Percentiles rank a stretch among this genome's conserved stretches.
These are phyloP conservation scores for Reticulitermes speratus DNA, from an alignment of 1,140 invertebrate species.

Conservation along the genomic window DNA sequence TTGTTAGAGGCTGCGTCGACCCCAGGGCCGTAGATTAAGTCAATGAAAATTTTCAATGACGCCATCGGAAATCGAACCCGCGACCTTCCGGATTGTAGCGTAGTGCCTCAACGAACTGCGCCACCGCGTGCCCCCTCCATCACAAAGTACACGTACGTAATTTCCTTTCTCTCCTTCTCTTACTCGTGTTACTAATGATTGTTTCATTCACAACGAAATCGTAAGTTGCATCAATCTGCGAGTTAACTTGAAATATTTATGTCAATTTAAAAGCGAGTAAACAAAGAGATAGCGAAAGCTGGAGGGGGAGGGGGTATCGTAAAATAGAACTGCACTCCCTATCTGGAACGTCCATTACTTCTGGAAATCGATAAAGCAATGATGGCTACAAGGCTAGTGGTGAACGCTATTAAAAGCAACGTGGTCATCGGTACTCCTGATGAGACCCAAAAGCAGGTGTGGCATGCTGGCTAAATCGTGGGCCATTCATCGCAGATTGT, in stretches of 20 bases:
- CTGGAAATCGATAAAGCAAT: background rate
- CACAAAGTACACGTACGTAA: no score
- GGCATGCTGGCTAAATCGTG: background rate
- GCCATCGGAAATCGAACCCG: no score
- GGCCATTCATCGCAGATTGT: background rate
- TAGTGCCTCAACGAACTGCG: no score
- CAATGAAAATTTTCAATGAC: no score
- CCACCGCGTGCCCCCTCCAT: no score
- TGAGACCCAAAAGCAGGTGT: no score
- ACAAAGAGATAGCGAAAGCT: background rate
- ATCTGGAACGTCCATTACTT: slow-evolving; percentile 6
- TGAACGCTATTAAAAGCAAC: background rate
- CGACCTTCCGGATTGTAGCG: no score
- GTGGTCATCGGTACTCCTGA: no score
- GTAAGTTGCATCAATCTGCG: background rate
- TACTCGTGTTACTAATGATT: background rate
- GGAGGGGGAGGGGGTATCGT: background rate
- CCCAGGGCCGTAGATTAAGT: no score
- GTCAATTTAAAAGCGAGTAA: slow-evolving; percentile 16
- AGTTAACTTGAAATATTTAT: background rate
- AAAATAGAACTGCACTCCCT: background rate
- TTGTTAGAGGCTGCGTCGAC: no score
- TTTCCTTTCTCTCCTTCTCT: no score
- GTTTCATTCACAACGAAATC: background rate
- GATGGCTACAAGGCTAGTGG: background rate